Evolutionary conservation across 2,888 invertebrate genomes (phyloP).

Genomic region (Pasiphila rectangulata): DNA sequence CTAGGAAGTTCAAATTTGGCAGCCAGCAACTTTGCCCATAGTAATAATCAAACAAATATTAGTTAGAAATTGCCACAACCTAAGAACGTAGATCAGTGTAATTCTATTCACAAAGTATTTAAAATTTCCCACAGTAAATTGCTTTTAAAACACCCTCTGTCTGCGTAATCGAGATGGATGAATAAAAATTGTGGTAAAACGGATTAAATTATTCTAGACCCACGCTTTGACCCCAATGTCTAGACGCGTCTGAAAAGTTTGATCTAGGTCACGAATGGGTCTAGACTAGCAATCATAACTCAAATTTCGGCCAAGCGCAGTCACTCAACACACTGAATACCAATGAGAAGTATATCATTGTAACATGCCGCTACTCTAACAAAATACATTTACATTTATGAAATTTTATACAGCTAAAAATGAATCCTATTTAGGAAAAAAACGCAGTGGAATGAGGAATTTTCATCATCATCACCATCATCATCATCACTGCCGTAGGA

Average conservation of each 20-base stretch:
- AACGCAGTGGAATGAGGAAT: too few relatives aligned
- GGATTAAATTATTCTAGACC: constrained; percentile 4
- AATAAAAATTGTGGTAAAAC: too few relatives aligned
- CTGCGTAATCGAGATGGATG: constrained; percentile 17
- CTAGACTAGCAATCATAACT: neutral
- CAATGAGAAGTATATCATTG: neutral
- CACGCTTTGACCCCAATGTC: neutral
- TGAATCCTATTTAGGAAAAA: too few relatives aligned
- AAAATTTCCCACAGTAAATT: neutral
- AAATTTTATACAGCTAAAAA: too few relatives aligned
- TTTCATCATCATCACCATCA: too few relatives aligned
- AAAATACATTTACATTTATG: neutral
- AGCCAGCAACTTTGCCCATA: too few relatives aligned
- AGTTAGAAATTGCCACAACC: too few relatives aligned
- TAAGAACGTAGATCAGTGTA: too few relatives aligned
- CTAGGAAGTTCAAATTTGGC: too few relatives aligned
- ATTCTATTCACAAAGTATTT: too few relatives aligned
- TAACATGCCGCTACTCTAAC: neutral
- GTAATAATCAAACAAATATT: too few relatives aligned
- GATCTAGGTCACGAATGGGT: constrained; percentile 1
- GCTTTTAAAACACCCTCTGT: neutral
- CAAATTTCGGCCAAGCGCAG: constrained; percentile 1
- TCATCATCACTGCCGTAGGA: too few relatives aligned
- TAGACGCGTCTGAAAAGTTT: constrained; percentile 9
- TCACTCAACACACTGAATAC: neutral